These are phyloP conservation scores for Unio delphinus DNA, from an alignment of 2,888 invertebrate genomes.

Conservation along the genomic window DNA sequence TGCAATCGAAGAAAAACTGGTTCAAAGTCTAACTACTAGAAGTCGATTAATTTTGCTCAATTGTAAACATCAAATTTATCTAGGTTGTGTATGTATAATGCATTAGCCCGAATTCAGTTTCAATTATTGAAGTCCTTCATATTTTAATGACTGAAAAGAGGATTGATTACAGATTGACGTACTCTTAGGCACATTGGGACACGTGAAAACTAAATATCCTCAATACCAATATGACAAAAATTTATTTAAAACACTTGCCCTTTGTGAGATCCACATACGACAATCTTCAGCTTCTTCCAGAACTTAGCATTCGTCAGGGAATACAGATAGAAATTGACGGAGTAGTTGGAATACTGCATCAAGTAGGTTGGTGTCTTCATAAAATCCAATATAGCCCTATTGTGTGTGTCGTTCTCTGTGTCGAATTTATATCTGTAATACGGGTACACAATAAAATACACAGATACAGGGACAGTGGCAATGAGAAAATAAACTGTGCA, in stretches of 20 bases:
- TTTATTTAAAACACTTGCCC: constrained; percentile 15
- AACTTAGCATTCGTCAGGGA: constrained; percentile 38
- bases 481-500: constrained; percentile 40
- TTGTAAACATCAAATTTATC: too few species aligned
- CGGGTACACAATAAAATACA: constrained; percentile 43
- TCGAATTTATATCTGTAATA: constrained; percentile 25
- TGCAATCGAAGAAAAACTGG: too few species aligned
- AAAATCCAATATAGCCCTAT: constrained; percentile 22
- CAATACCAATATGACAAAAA: too few species aligned
- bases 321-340: constrained; percentile 48
- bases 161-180: too few species aligned
- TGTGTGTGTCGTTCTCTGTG: constrained; percentile 1
- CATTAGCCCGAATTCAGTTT: too few species aligned
- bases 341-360: constrained; percentile 41
- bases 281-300: constrained; percentile 18
- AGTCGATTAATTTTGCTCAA: too few species aligned
- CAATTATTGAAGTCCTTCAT: too few species aligned
- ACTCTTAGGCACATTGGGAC: too few species aligned
- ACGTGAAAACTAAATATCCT: too few species aligned
- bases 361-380: constrained; percentile 33
- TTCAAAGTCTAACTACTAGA: too few species aligned
- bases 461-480: constrained; percentile 38
- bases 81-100: too few species aligned
- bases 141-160: too few species aligned
- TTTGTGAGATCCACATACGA: constrained; percentile 16